phyloP scores from a whole-genome alignment of 23 tunicate species.

The Phallusia fumigata region DNA sequence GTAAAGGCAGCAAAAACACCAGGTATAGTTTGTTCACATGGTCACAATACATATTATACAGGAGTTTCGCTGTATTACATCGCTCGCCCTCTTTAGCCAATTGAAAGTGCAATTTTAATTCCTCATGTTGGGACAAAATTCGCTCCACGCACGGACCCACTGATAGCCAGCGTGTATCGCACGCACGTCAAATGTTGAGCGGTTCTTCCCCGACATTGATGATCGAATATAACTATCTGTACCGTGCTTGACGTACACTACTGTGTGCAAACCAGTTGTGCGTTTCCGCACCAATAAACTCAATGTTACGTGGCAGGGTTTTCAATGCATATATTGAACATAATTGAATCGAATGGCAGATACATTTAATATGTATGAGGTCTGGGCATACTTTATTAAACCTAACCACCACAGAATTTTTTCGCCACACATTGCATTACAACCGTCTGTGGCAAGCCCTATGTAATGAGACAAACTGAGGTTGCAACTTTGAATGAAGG shows the following conservation, averaged over 20 bases:
- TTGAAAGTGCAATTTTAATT: constrained; percentile 44
- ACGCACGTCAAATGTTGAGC: constrained; percentile 18
- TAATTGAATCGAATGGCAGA: constrained; percentile 48
- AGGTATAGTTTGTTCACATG: constrained; percentile 24
- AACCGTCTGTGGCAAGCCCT: constrained; percentile 3
- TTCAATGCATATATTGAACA: constrained; percentile 18
- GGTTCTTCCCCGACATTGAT: constrained; percentile 25
- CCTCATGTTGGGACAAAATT: constrained; percentile 30
- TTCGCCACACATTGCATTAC: constrained; percentile 13
- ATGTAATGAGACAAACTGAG: not conserved
- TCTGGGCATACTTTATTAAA: constrained; percentile 18
- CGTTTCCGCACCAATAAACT: constrained; percentile 41
- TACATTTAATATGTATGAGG: constrained; percentile 29
- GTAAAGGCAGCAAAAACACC: constrained; percentile 40
- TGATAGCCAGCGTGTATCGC: constrained; percentile 39
- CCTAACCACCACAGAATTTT: constrained; percentile 29
- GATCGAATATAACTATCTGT: constrained; percentile 25
- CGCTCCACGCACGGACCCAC: constrained; percentile 11
- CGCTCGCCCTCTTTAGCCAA: constrained; percentile 21
- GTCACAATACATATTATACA: constrained; percentile 42
- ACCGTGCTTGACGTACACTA: constrained; percentile 17
- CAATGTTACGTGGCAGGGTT: constrained; percentile 30
- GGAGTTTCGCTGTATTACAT: constrained; percentile 44
- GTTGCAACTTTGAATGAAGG: constrained; percentile 1
- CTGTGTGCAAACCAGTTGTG: constrained; percentile 44